These are phyloP conservation scores for Hozukius guyotensis DNA, from an alignment of 2,797 vertebrate species.

Conservation along the genomic window DNA sequence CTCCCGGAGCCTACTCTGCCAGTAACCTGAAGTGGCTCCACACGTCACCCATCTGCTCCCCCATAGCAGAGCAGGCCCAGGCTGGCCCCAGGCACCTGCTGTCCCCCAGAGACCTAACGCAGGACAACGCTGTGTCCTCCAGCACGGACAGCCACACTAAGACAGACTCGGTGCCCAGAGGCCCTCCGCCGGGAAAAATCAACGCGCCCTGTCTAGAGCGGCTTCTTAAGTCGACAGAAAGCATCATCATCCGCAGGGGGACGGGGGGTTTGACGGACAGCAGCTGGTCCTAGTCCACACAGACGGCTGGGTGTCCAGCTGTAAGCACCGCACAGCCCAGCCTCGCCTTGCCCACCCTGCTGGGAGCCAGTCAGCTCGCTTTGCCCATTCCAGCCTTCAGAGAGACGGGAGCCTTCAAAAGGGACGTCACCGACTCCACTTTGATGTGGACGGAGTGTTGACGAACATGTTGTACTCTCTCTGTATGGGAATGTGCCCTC, in stretches of 20 bases:
- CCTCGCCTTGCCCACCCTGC: constrained; percentile 55
- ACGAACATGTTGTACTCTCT: constrained; percentile 64
- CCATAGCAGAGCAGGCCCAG: constrained; percentile 72
- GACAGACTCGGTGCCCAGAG: constrained; percentile 68
- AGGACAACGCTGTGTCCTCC: constrained; percentile 86
- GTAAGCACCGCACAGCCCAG: constrained; percentile 35
- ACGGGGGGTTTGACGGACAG: constrained; percentile 67
- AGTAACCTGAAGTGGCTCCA: constrained; percentile 86
- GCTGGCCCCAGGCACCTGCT: constrained; percentile 67
- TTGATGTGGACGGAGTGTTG: constrained; percentile 49
- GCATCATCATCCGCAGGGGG: constrained; percentile 82
- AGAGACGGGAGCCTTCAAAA: constrained; percentile 66
- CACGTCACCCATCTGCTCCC: constrained; percentile 84
- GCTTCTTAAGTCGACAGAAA: constrained; percentile 86
- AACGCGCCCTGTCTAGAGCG: constrained; percentile 86
- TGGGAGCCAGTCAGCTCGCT: constrained; percentile 69
- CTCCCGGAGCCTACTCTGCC: constrained; percentile 79
- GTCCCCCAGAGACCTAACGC: constrained; percentile 76
- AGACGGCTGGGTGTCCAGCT: constrained; percentile 52
- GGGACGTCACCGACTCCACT: constrained; percentile 61
- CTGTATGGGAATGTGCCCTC: constrained; percentile 57
- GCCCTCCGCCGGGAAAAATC: constrained; percentile 81
- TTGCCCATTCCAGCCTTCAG: constrained; percentile 82
- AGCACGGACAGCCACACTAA: constrained; percentile 80
- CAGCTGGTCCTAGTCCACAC: constrained; percentile 81